Percentiles rank a stretch among this genome's conserved stretches.
phyloP scores from a whole-genome alignment of 2,113 vertebrate species.

The Stigmatopora nigra region DNA sequence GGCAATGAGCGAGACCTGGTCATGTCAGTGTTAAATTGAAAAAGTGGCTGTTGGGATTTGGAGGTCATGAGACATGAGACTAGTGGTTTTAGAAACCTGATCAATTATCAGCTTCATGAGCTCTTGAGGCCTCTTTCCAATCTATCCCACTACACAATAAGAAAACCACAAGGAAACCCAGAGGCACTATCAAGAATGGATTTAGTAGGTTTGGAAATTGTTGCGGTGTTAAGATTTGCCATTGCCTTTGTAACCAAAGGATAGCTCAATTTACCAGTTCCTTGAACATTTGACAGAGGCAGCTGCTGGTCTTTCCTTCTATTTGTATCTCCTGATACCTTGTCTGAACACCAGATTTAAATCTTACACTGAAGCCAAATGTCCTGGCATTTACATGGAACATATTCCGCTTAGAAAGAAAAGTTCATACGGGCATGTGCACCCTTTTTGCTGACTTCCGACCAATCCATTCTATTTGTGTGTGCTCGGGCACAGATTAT shows the following conservation, averaged over 20 bases:
- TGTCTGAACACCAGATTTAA: constrained; percentile 10
- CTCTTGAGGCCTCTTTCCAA: constrained; percentile 7
- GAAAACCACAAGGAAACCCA: neutral
- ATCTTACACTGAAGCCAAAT: constrained; percentile 26
- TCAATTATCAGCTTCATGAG: constrained; percentile 57
- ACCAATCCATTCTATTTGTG: constrained; percentile 72
- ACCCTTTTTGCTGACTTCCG: constrained; percentile 47
- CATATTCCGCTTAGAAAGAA: constrained; percentile 41
- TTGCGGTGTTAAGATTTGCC: neutral
- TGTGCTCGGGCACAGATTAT: constrained; percentile 53
- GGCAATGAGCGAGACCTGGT: constrained; percentile 56
- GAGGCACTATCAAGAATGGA: neutral
- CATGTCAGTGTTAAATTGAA: constrained; percentile 68
- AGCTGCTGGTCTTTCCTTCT: neutral
- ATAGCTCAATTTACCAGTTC: neutral
- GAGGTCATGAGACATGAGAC: constrained; percentile 47
- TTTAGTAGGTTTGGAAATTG: neutral
- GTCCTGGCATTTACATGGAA: constrained; percentile 45
- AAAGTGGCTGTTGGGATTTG: constrained; percentile 63
- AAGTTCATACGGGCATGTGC: constrained; percentile 57
- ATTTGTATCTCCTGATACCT: neutral
- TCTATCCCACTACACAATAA: constrained; percentile 9
- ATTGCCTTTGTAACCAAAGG: neutral
- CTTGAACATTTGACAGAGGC: neutral
- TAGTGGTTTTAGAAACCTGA: constrained; percentile 40